These are phyloP conservation scores for Syrphus vitripennis DNA, from an alignment of 2,888 invertebrate species.

Conservation along the genomic window DNA sequence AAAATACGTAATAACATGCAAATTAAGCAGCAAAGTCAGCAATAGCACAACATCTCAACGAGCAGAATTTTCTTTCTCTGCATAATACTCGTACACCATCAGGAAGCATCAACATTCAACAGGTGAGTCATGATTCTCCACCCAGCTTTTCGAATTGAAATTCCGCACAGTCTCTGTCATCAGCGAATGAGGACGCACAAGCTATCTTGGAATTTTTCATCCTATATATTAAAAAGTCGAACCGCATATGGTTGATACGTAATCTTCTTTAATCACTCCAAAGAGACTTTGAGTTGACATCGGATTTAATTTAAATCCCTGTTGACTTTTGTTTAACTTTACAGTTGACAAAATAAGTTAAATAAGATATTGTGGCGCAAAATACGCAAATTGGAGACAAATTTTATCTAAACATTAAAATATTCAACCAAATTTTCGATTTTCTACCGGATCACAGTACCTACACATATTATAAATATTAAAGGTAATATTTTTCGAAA, in stretches of 20 bases:
- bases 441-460: no score
- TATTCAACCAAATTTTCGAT: no score
- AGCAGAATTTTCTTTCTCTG: not conserved
- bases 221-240: conserved; percentile 58
- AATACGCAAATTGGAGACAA: not conserved
- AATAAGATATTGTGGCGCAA: not conserved
- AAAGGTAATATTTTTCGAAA: no score
- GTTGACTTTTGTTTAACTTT: not conserved
- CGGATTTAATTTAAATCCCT: conserved; percentile 16
- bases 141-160: conserved; percentile 39
- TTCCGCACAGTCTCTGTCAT: conserved; percentile 37
- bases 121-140: conserved; percentile 47
- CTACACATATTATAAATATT: no score
- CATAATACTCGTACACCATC: not conserved
- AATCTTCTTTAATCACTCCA: conserved; percentile 44
- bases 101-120: conserved; percentile 61
- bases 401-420: no score
- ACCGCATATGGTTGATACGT: conserved; percentile 35
- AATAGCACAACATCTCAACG: conserved; percentile 32
- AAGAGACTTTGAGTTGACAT: conserved; percentile 38
- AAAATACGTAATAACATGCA: conserved; percentile 62
- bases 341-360: not conserved
- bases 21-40: conserved; percentile 55
- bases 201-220: conserved; percentile 56
- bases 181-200: conserved; percentile 27